A percentile compares a stretch with the other conserved stretches of the same genome.
Evolutionary conservation across 1,140 invertebrate genomes (phyloP).

Genomic region (Venustaconcha ellipsiformis): DNA sequence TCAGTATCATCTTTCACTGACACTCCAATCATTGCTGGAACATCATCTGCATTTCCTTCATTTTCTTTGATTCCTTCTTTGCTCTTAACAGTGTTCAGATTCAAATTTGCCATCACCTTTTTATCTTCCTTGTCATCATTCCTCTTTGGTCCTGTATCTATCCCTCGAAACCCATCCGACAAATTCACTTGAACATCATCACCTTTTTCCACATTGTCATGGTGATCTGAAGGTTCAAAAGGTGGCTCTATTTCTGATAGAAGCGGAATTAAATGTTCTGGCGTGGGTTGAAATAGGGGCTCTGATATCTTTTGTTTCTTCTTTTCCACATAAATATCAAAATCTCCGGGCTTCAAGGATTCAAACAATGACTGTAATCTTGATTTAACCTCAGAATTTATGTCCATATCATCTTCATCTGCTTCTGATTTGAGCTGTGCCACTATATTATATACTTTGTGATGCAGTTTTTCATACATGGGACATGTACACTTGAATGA

Average conservation of each 20-base stretch:
- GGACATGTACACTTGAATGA: conserved; percentile 6
- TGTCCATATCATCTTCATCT: conserved; percentile 6
- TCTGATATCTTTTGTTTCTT: no score
- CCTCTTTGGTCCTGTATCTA: not conserved
- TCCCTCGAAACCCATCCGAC: not conserved
- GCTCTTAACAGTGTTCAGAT: conserved; percentile 2
- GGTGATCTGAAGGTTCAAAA: no score
- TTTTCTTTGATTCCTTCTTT: not conserved
- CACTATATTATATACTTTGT: not conserved
- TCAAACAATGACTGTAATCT: not conserved
- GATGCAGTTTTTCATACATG: not conserved
- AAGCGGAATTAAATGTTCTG: no score
- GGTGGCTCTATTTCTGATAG: no score
- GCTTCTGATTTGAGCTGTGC: not conserved
- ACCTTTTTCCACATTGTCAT: no score
- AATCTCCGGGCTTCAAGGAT: not conserved
- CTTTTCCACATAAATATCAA: no score
- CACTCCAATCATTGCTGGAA: not conserved
- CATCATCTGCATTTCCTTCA: not conserved
- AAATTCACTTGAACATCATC: no score
- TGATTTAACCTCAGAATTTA: not conserved
- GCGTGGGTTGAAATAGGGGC: no score
- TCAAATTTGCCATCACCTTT: not conserved
- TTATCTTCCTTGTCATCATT: not conserved
- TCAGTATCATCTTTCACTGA: not conserved